Percentiles rank a stretch among this genome's conserved stretches.
These are phyloP conservation scores for Nomada hirtipes DNA, from an alignment of 2,888 invertebrate genomes.

Conservation along the genomic window DNA sequence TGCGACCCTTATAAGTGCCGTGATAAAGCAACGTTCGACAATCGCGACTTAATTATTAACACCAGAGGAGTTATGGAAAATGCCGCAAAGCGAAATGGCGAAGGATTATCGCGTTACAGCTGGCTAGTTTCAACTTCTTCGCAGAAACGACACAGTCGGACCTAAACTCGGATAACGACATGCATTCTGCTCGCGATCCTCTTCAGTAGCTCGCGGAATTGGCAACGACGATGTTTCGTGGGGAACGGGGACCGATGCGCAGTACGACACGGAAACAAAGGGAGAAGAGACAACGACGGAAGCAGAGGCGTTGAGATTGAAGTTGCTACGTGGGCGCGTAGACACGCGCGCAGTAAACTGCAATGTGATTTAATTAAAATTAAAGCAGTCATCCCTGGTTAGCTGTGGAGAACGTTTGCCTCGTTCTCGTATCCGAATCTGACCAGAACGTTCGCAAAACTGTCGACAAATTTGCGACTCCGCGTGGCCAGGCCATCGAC, in stretches of 20 bases:
- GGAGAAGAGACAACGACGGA: not conserved
- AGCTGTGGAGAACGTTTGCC: constrained; percentile 6
- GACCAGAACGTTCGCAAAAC: constrained; percentile 48
- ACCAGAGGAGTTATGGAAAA: constrained; percentile 26
- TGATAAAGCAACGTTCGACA: not conserved
- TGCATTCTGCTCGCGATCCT: constrained; percentile 21
- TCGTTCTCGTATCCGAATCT: constrained; percentile 55
- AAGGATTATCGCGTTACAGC: constrained; percentile 2
- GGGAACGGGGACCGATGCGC: not conserved
- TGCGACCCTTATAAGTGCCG: not conserved
- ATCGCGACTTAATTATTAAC: constrained; percentile 33
- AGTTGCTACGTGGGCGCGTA: not conserved
- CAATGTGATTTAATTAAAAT: constrained; percentile 72
- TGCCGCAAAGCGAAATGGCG: not conserved
- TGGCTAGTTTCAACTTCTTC: not conserved
- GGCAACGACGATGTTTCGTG: too few relatives aligned
- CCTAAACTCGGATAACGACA: constrained; percentile 25
- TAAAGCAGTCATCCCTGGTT: constrained; percentile 21
- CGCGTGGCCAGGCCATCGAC: not conserved
- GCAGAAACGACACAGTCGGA: constrained; percentile 7
- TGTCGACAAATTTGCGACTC: constrained; percentile 65
- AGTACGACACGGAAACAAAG: not conserved
- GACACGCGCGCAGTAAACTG: constrained; percentile 38
- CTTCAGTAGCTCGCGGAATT: not conserved
- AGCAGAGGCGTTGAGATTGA: not conserved